A percentile compares a stretch with the other conserved stretches of the same genome.
phyloP scores from a whole-genome alignment of 1,140 invertebrate genomes.

The Maniola jurtina region DNA sequence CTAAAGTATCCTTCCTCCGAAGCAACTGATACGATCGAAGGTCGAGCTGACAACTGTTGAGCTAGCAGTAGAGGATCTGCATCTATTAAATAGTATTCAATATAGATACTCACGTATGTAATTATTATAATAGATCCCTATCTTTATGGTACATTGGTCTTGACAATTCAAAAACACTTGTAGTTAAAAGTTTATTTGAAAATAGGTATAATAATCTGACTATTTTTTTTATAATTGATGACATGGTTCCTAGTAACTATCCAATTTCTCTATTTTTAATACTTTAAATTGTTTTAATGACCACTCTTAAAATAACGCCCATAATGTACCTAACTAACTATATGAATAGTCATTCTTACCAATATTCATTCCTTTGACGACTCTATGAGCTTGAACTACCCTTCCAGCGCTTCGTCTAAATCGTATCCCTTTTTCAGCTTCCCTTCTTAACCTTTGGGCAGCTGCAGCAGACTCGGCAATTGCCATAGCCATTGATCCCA shows the following conservation, averaged over 20 bases:
- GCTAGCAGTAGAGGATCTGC: conserved; percentile 66
- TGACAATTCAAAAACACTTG: not conserved
- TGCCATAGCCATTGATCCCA: conserved; percentile 62
- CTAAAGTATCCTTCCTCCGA: conserved; percentile 68
- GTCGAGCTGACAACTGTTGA: conserved; percentile 67
- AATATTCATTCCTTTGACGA: conserved; percentile 73
- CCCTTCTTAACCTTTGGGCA: conserved; percentile 62
- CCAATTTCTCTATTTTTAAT: too few species aligned
- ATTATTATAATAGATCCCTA: too few species aligned
- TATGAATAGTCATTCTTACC: conserved; percentile 36
- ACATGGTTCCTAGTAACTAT: too few species aligned
- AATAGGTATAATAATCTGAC: too few species aligned
- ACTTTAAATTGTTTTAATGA: too few species aligned
- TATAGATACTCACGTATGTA: not conserved
- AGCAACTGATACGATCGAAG: conserved; percentile 69
- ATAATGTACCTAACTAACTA: too few species aligned
- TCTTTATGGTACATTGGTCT: not conserved
- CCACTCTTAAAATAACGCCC: not conserved
- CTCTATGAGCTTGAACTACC: conserved; percentile 64
- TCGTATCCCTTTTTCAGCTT: conserved; percentile 69
- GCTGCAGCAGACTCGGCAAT: conserved; percentile 69
- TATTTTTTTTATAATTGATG: too few species aligned
- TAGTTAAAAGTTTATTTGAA: not conserved
- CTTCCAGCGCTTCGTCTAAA: conserved; percentile 69
- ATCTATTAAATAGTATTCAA: conserved; percentile 39